phyloP scores from a whole-genome alignment of 2,888 invertebrate species.

The Apomyelois bistriatella region DNA sequence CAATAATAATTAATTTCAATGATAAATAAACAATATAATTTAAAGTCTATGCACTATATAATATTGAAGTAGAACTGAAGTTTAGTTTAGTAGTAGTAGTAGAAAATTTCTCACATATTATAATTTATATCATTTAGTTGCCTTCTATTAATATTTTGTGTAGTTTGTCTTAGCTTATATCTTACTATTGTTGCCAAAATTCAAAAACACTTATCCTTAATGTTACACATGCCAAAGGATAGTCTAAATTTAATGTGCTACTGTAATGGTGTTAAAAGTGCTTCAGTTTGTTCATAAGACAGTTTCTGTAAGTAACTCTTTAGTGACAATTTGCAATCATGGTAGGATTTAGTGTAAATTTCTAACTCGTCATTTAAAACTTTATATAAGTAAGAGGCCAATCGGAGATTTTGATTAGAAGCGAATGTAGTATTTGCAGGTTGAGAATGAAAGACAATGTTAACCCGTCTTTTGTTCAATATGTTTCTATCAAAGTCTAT shows the following conservation, averaged over 20 bases:
- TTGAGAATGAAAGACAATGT: not conserved
- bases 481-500: not conserved
- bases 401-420: not conserved
- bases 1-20: too few relatives aligned
- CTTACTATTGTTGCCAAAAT: too few relatives aligned
- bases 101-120: too few relatives aligned
- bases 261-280: not conserved
- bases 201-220: too few relatives aligned
- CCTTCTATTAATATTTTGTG: too few relatives aligned
- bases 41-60: too few relatives aligned
- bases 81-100: too few relatives aligned
- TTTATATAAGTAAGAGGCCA: not conserved
- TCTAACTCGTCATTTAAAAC: not conserved
- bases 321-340: not conserved
- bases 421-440: not conserved
- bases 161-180: too few relatives aligned
- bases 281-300: not conserved
- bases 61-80: too few relatives aligned
- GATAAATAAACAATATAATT: too few relatives aligned
- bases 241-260: conserved; percentile 16
- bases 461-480: not conserved
- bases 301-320: not conserved
- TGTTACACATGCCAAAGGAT: too few relatives aligned
- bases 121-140: too few relatives aligned
- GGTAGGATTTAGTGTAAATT: not conserved